Base-by-base conservation (phyloP, 2,113 vertebrate species). In the Bubo scandiacus region DNA sequence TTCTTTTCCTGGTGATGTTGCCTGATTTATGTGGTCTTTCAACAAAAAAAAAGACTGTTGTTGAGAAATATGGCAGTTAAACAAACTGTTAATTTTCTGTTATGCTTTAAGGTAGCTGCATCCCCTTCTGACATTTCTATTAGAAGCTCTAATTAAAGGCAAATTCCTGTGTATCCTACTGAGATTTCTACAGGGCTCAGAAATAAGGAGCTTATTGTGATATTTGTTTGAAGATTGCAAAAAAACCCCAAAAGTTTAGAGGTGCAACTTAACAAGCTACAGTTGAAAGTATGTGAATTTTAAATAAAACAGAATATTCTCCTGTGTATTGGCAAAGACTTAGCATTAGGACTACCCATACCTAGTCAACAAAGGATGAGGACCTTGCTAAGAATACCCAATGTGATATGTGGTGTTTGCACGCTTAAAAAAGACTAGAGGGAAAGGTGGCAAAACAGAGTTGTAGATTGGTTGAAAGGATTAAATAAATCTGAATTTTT, bases 31-130 rank as follows among this genome's bases (percentile, higher is more conserved):
- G 1, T 70, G 10, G 7, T 66, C 63, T 84, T 78, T 82, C 27
- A 85, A 81, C 58, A 81, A 71, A 95, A 92, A 96, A 96, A 75
- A n/a, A 94, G 29, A 27, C 26, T 78, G 21, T 36, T 95, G 34
- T 57, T 92, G 58, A 92, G 49, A 96, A 93, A 96, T 66, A 63
- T 16, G 12, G 40, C 38, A 94, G 77, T 92, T 96, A 86, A 93
- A 96, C 74, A 97, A 89, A 68, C 61, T 88, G 58, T 67, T 95
- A 81, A 95, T 94, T 94, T 95, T 95, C n/a, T 94, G 38, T 86
- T 63, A 89, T 59, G 43, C 47, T 92, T 92, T 38, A 91, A 92
- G 67, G 58, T 91, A 94, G 59, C 43, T 86, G 36, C 55, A 81
- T 75, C 49, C 67, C 61, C 51, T 93, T 86, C 83, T 91, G 92